Evolutionary conservation across 1,140 invertebrate species (phyloP).

Genomic region (Drosophila kikkawai): DNA sequence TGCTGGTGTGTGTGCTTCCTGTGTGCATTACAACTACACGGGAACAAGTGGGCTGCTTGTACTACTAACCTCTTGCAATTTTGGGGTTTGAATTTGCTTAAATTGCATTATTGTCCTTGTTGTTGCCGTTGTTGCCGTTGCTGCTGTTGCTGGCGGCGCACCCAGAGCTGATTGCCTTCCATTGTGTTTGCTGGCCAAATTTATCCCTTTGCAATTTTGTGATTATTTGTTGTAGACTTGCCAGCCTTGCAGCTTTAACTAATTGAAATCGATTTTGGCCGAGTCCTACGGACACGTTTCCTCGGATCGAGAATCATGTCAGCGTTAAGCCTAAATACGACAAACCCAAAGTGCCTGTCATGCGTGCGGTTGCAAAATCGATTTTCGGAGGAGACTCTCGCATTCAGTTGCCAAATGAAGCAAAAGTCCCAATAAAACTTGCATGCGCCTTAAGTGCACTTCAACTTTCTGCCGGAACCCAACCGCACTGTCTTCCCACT

Average conservation of each 20-base stretch:
- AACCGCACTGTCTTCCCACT: constrained; percentile 21
- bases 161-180: constrained; percentile 49
- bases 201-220: constrained; percentile 62
- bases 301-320: constrained; percentile 56
- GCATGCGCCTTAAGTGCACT: constrained; percentile 60
- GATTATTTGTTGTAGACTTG: constrained; percentile 68
- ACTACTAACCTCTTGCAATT: constrained; percentile 73
- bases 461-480: constrained; percentile 33
- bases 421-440: constrained; percentile 49
- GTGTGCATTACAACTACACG: constrained; percentile 63
- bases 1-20: constrained; percentile 24
- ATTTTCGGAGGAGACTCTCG: constrained; percentile 48
- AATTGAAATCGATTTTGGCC: constrained; percentile 76
- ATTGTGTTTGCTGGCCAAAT: constrained; percentile 53
- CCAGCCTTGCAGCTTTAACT: constrained; percentile 67
- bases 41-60: constrained; percentile 51
- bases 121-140: constrained; percentile 44
- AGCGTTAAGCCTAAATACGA: constrained; percentile 63
- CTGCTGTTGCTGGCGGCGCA: constrained; percentile 16
- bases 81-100: constrained; percentile 72
- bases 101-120: constrained; percentile 72
- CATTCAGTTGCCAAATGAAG: constrained; percentile 29
- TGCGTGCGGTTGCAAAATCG: constrained; percentile 58
- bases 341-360: constrained; percentile 52
- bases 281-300: constrained; percentile 22